Percentiles rank a stretch among this genome's conserved stretches.
Evolutionary conservation across 2,113 vertebrate genomes (phyloP).

Genomic region (Mystacornis crossleyi): DNA sequence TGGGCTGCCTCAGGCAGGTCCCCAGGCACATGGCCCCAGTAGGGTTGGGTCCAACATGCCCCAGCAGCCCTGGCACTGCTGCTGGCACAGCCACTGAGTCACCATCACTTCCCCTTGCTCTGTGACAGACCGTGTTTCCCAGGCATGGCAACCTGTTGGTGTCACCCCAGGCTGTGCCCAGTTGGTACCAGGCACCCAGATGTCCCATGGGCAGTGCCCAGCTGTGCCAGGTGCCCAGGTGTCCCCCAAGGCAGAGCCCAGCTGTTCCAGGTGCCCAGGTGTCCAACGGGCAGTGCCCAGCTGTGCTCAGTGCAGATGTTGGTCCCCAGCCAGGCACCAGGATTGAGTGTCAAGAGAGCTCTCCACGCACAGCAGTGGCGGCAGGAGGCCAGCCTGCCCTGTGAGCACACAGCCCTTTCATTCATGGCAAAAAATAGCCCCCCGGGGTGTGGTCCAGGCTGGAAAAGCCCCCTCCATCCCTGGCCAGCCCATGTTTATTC

Average conservation of each 20-base stretch:
- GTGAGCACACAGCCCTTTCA: constrained; percentile 50
- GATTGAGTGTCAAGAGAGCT: constrained; percentile 29
- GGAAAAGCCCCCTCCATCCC: constrained; percentile 54
- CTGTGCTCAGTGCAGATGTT: constrained; percentile 44
- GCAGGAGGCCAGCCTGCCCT: constrained; percentile 31
- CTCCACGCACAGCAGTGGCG: not conserved
- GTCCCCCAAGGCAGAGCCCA: not conserved
- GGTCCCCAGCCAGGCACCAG: constrained; percentile 27
- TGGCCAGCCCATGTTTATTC: constrained; percentile 48
- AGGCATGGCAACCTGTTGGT: not conserved
- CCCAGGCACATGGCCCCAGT: not conserved
- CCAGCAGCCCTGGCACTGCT: not conserved
- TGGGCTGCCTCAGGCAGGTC: not conserved
- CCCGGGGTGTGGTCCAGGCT: constrained; percentile 57
- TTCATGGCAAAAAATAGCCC: constrained; percentile 65
- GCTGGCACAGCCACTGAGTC: not conserved
- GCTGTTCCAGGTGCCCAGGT: not conserved
- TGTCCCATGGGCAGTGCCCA: not conserved
- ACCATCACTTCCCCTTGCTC: not conserved
- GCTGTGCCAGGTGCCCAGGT: not conserved
- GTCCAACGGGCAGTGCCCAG: not conserved
- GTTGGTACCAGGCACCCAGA: not conserved
- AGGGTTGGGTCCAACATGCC: not conserved
- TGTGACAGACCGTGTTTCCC: not conserved
- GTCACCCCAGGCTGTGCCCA: not conserved